Evolutionary conservation across 2,113 vertebrate species (phyloP), one percentile per base, ranked within the genome.

Genomic region (Pedionomus torquatus): DNA sequence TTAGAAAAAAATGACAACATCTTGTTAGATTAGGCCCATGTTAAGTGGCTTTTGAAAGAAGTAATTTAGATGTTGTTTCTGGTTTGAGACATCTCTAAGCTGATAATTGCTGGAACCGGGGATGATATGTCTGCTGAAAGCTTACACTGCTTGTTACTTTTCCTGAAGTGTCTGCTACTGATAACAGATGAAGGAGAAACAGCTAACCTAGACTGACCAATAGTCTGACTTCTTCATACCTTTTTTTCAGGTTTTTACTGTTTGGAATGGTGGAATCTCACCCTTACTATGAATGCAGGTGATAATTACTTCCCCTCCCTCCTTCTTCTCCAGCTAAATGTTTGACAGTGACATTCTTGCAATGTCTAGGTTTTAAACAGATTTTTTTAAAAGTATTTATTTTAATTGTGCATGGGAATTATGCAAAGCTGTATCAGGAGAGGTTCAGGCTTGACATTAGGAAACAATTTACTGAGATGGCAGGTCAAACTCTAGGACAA

Each of bases 401-500:
- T 14, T 14, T 41, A 12, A n/a, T 77, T 69, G 63, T 57, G 7
- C 19, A 52, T 15, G 8, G 5, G 5, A 41, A 26, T 55, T 51
- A 51, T 49, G 55, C 10, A 52, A 69, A 69, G 19, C 8, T 25
- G 13, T 2, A 5, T n/a, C 8, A 57, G 9, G 15, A 75, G 6
- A 65, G 5, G 10, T 66, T 57, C 33, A 66, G 30, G 43, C 5
- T 80, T 80, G 12, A 12, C 8, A 5, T 43, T 63, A 52, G 30
- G 41, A 63, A 81, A 72, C 1, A 63, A 25, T 33, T 70, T 66
- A 15, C 19, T 83, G 33, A 49, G 17, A 39, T 5, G 24, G 39
- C 0, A 1, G 19, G 13, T 75, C 17, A 71, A 75, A 57, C 2
- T 33, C 7, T 52, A 17, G 1, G 4, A 48, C 4, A 63, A 6